A percentile compares a stretch with the other conserved stretches of the same genome.
These are phyloP conservation scores for Leptocoma aspasia DNA, from an alignment of 2,113 vertebrate species.

Conservation along the genomic window DNA sequence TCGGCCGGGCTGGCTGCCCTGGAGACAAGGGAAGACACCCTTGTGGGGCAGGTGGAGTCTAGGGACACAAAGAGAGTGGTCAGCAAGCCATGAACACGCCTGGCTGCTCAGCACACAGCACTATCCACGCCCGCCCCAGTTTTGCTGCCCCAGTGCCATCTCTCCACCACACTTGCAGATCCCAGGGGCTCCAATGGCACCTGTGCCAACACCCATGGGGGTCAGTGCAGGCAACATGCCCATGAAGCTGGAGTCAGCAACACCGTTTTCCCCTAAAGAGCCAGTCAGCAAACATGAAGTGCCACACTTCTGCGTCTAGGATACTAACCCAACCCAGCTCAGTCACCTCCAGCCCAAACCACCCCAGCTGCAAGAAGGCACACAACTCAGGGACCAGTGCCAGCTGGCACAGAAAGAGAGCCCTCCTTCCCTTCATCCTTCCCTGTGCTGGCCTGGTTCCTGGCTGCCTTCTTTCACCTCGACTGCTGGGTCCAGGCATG, in stretches of 20 bases:
- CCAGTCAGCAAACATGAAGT: neutral
- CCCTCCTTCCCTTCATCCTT: neutral
- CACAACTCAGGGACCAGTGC: neutral
- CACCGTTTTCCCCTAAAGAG: rapidly evolving
- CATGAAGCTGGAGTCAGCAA: neutral
- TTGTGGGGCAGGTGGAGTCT: slow-evolving; percentile 65
- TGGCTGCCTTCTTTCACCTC: neutral
- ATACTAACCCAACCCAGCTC: neutral
- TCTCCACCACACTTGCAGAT: neutral
- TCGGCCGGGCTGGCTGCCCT: slow-evolving; percentile 34
- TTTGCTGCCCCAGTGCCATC: neutral
- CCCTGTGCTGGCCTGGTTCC: neutral
- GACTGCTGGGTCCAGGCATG: neutral
- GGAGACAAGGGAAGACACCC: slow-evolving; percentile 60
- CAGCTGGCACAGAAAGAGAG: neutral
- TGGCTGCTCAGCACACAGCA: neutral
- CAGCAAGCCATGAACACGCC: neutral
- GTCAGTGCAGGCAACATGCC: neutral
- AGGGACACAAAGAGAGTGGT: slow-evolving; percentile 62
- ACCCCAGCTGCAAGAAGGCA: neutral
- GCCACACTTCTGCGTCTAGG: neutral
- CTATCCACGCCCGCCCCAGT: neutral
- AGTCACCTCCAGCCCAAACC: neutral
- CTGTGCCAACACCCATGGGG: rapidly evolving
- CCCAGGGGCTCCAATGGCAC: neutral